These are phyloP conservation scores for Erynnis tages DNA, from an alignment of 2,888 invertebrate genomes.

Conservation along the genomic window DNA sequence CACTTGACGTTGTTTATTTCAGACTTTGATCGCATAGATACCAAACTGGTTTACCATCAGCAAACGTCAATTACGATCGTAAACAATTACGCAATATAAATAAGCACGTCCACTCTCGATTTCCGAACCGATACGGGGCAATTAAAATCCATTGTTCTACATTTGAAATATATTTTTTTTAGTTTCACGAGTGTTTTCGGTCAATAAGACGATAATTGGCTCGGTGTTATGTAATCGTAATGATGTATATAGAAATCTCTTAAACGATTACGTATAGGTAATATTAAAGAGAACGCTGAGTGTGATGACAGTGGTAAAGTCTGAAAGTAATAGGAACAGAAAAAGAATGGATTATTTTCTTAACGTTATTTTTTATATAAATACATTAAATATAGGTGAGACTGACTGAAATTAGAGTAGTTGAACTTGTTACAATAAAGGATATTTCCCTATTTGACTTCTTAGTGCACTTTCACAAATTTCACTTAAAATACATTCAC, in stretches of 20 bases:
- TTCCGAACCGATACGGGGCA: conserved; percentile 34
- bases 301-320: too few relatives aligned
- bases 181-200: conserved; percentile 2
- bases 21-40: conserved; percentile 44
- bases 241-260: conserved; percentile 13
- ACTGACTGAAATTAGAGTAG: too few relatives aligned
- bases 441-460: too few relatives aligned
- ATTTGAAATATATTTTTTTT: conserved; percentile 29
- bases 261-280: background rate
- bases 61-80: conserved; percentile 52
- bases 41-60: conserved; percentile 38
- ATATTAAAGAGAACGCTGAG: too few relatives aligned
- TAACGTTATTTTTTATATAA: too few relatives aligned
- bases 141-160: conserved; percentile 34
- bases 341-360: too few relatives aligned
- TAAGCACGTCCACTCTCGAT: conserved; percentile 27
- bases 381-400: too few relatives aligned
- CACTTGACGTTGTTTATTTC: conserved; percentile 39
- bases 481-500: too few relatives aligned
- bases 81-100: conserved; percentile 52
- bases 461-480: too few relatives aligned
- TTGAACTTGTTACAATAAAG: too few relatives aligned
- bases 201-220: conserved; percentile 31
- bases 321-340: too few relatives aligned
- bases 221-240: conserved; percentile 31